Evolutionary conservation across 2,113 vertebrate species (phyloP).

Genomic region (Galemys pyrenaicus): DNA sequence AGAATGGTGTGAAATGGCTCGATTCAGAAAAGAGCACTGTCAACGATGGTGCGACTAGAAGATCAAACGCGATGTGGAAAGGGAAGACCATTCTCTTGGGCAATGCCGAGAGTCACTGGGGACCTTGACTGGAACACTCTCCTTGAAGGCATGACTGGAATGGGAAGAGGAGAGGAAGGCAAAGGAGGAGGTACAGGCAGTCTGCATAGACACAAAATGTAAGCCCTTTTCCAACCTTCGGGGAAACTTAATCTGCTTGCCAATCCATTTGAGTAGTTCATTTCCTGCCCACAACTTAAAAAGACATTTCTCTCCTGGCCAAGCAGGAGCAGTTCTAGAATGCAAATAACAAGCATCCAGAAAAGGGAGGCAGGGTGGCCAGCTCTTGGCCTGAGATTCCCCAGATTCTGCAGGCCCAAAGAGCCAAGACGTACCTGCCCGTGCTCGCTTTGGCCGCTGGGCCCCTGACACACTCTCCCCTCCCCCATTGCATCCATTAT

Average conservation of each 20-base stretch:
- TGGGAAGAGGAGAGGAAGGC: not conserved
- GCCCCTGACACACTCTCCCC: not conserved
- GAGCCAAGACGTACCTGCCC: not conserved
- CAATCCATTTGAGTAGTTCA: conserved; percentile 41
- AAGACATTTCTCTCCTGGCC: conserved; percentile 20
- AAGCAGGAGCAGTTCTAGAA: conserved; percentile 12
- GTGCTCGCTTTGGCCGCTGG: not conserved
- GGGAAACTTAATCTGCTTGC: conserved; percentile 11
- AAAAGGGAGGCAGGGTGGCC: not conserved
- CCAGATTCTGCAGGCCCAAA: not conserved
- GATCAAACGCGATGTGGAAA: not conserved
- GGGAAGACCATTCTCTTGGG: not conserved
- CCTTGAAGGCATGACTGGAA: not conserved
- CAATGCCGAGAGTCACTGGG: not conserved
- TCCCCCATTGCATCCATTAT: conserved; percentile 3
- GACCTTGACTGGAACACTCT: not conserved
- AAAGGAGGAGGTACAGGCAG: not conserved
- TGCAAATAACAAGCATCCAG: not conserved
- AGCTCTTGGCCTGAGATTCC: not conserved
- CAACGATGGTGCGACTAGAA: not conserved
- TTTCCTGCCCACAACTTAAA: conserved; percentile 39
- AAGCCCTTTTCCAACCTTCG: conserved; percentile 28
- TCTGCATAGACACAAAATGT: not conserved
- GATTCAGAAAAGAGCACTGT: not conserved
- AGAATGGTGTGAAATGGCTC: not conserved